Base-by-base conservation (phyloP, 2,797 vertebrate species). In the Cynodonichthys magdalenae region DNA sequence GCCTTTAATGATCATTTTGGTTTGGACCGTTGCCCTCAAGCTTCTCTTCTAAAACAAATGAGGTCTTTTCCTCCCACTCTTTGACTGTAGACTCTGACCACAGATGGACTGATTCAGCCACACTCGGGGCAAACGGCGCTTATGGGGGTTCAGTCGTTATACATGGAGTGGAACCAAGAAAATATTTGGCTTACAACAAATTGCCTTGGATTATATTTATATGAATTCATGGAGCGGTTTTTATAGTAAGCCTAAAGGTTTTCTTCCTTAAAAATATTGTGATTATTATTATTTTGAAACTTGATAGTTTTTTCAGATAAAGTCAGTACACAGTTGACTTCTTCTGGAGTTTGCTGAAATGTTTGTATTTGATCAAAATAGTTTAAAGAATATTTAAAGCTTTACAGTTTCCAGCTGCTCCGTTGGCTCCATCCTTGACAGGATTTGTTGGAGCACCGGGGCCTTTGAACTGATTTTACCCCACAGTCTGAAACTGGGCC, bases 1-100 rank as follows among this genome's bases (percentile, higher is more conserved):
- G 29, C 34, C 34, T 36, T 36, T 66, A 53, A 64, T 69, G 46
- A 54, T 60, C 28, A 45, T 12, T 42, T 52, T 5, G 20, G 52
- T 75, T 70, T 70, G 63, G 34, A 63, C 45, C 19, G n/a, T 46
- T 54, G 45, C 46, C 55, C 11, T 60, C 55, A 45, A 50, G 49
- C 11, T 74, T 67, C 52, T 69, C 34, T 64, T 65, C 53, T 9
- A 42, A 50, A 68, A 63, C 61, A 67, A 70, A 78, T 75, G 53
- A 68, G 8, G 59, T 28, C 42, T 62, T 64, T 74, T 4, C 27
- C 46, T 34, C 54, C 39, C 50, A 0, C 59, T 71, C 46, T 50
- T 46, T 57, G 14, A n/a, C 47, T 59, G 50, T 34, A 49, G 68
- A 2, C 14, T 52, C 3, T 28, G 29, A 60, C 68, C 80, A 59